These are phyloP conservation scores for Pedionomus torquatus DNA, from an alignment of 2,113 vertebrate species.

Conservation along the genomic window DNA sequence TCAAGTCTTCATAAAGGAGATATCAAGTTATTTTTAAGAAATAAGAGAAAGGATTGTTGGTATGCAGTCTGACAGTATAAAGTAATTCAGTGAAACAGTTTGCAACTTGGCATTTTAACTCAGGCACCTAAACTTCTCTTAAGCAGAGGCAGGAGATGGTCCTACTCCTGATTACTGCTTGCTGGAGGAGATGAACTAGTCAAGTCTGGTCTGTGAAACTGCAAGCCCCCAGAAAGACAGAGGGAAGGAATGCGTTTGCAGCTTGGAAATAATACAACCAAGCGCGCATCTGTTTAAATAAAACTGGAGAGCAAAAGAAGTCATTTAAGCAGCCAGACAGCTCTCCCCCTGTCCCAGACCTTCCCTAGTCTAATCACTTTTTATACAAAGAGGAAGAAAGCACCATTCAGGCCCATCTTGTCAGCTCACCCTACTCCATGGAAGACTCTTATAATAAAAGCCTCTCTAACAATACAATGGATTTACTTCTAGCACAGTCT, in stretches of 20 bases:
- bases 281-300: background rate
- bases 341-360: background rate
- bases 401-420: background rate
- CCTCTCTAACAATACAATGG: background rate
- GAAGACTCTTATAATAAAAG: slow-evolving; percentile 13
- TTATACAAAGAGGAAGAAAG: background rate
- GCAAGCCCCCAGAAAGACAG: background rate
- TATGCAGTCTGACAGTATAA: background rate
- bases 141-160: background rate
- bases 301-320: background rate
- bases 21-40: slow-evolving; percentile 30
- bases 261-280: background rate
- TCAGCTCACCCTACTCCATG: background rate
- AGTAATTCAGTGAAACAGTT: background rate
- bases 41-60: background rate
- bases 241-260: background rate
- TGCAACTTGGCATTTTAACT: background rate
- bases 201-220: background rate
- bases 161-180: background rate
- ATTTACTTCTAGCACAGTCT: slow-evolving; percentile 28
- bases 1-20: background rate
- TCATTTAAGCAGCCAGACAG: background rate
- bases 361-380: background rate
- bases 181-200: background rate
- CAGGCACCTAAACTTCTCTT: background rate